These are phyloP conservation scores for Macrostomum lignano DNA, from an alignment of 1,140 invertebrate genomes.

Conservation along the genomic window DNA sequence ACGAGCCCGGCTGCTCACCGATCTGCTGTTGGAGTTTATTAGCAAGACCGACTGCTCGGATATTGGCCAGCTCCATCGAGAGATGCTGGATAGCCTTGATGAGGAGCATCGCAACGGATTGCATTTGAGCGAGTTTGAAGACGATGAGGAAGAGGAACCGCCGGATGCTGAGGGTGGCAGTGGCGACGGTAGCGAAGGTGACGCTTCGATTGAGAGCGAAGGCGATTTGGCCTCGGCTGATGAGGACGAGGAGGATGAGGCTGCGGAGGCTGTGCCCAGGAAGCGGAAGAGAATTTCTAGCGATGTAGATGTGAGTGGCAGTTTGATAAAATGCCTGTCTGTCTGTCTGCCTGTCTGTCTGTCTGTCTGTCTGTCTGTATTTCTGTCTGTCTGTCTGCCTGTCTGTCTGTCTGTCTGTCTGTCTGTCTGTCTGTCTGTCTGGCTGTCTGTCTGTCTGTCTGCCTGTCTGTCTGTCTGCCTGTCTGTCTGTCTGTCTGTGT, in stretches of 20 bases:
- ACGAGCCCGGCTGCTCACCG: slow-evolving; percentile 57
- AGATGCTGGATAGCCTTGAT: background rate
- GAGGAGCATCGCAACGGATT: background rate
- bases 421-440: too few relatives aligned
- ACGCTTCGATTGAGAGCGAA: background rate
- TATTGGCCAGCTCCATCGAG: background rate
- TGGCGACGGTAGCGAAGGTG: background rate
- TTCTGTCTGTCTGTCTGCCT: too few relatives aligned
- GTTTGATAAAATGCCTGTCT: too few relatives aligned
- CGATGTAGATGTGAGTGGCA: background rate
- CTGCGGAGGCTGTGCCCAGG: slow-evolving; percentile 8
- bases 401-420: too few relatives aligned
- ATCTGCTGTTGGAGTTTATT: slow-evolving; percentile 55
- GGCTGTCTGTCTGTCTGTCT: too few relatives aligned
- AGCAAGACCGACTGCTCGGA: slow-evolving; percentile 33
- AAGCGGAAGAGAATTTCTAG: background rate
- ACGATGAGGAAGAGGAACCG: background rate
- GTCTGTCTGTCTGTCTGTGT: too few relatives aligned
- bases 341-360: too few relatives aligned
- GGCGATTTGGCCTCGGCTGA: background rate
- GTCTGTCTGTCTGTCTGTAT: too few relatives aligned
- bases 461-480: too few relatives aligned
- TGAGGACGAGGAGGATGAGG: slow-evolving; percentile 7
- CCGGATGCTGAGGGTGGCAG: background rate
- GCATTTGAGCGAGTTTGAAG: background rate